Percentiles rank a stretch among this genome's conserved stretches.
Conservation (phyloP, 2,113 vertebrate genomes). For the Chamaea fasciata region DNA sequence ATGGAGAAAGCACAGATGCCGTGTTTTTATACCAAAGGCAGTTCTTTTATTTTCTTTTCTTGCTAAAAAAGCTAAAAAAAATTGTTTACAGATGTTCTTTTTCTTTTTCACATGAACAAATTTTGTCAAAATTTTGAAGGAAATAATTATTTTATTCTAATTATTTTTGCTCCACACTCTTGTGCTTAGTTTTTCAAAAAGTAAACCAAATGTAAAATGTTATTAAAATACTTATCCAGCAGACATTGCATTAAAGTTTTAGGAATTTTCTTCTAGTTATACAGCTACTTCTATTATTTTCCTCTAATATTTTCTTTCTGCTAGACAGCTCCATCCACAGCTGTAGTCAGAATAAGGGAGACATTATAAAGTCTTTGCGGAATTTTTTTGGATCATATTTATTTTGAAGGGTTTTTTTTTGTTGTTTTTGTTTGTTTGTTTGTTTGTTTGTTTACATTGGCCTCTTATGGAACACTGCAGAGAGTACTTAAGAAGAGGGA, state of each 20-base stretch:
- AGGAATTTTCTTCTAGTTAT: neutral
- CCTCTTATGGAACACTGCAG: neutral
- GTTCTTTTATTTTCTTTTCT: neutral
- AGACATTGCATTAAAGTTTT: neutral
- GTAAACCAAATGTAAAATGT: neutral
- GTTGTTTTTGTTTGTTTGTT: neutral
- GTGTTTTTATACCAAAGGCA: neutral
- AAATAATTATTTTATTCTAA: neutral
- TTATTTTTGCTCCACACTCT: neutral
- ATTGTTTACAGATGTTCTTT: neutral
- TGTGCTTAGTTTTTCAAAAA: neutral
- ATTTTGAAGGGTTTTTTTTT: no score
- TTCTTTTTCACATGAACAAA: neutral
- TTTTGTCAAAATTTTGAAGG: neutral
- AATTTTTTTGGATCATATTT: neutral
- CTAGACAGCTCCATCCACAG: neutral
- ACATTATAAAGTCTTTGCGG: neutral
- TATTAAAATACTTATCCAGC: neutral
- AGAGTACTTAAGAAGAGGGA: neutral
- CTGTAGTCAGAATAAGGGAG: neutral
- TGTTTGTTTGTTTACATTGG: neutral
- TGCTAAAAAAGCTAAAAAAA: neutral
- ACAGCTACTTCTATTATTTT: neutral
- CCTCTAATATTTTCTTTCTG: neutral
- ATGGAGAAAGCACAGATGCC: neutral